Base-by-base conservation (phyloP, 2,113 vertebrate species). In the Perca flavescens region DNA sequence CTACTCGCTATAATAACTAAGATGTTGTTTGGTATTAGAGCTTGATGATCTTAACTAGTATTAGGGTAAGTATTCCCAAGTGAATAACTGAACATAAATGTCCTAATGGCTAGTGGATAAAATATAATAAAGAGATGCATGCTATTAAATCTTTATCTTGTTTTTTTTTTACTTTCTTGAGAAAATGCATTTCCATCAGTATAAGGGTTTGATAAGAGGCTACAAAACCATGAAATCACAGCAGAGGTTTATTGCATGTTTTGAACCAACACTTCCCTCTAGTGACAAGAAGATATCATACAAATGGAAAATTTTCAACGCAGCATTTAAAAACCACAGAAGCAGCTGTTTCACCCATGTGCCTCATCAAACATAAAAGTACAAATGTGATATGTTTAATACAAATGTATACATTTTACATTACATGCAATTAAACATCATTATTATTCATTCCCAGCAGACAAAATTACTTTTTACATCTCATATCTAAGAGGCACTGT, bases 221-320 rank as follows among this genome's bases (percentile, higher is more conserved):
- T 36, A 47, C 17, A 68, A 57, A 50, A 53, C 46, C 28, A 72
- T 78, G 43, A 85, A 65, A 82, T 80, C 65, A 71, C 54, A 89
- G 54, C 76, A 87, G 53, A 87, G 80, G 50, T 79, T 89, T 71
- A 61, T 65, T 61, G 4, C 15, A 66, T 43, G 60, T 76, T 82
- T 76, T 85, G 71, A 83, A 79, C 12, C 75, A 93, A 93, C 83
- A 90, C 84, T 86, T 78, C 94, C 92, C 91, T 88, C 93, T 94
- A 92, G 92, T 93, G 93, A 73, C 67, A 54, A 74, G 47, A 82
- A 76, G 31, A 70, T 54, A 81, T 52, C 19, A 77, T 69, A 52
- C 70, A 58, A 60, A 57, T 19, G 19, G 15, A 49, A 28, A 58
- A 19, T 70, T 62, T 73, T 66, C 57, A 85, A 83, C 21, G 17